phyloP scores from a whole-genome alignment of 2,888 invertebrate species.

The Steromphala cineraria region DNA sequence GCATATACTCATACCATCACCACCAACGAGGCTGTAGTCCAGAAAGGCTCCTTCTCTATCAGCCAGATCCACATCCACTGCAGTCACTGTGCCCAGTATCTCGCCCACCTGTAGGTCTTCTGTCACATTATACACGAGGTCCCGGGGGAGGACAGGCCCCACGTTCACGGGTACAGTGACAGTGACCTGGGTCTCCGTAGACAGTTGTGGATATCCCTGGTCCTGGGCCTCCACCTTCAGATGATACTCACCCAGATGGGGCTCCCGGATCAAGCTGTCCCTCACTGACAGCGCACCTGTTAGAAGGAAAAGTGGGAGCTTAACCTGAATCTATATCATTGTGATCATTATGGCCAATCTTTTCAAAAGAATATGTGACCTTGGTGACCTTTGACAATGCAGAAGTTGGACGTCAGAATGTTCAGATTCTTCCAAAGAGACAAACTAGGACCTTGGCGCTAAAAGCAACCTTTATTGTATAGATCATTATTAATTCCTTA shows the following conservation, averaged over 20 bases:
- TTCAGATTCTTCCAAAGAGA: too few species aligned
- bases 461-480: too few species aligned
- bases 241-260: neutral
- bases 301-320: neutral
- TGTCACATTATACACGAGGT: neutral
- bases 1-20: neutral
- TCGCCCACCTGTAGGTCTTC: neutral
- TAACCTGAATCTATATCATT: too few species aligned
- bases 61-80: conserved; percentile 3
- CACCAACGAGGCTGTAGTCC: neutral
- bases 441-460: too few species aligned
- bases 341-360: too few species aligned
- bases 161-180: conserved; percentile 12
- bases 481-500: too few species aligned
- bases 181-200: conserved; percentile 17
- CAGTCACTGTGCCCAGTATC: neutral
- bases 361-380: too few species aligned
- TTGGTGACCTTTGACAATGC: too few species aligned
- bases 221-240: conserved; percentile 26
- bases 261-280: conserved; percentile 4
- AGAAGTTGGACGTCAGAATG: too few species aligned
- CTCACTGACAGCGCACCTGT: neutral
- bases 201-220: conserved; percentile 25
- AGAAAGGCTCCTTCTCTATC: neutral
- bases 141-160: neutral